Evolutionary conservation across 2,113 vertebrate species (phyloP), one percentile per base, ranked within the genome.

Genomic region (Microcebus ravelobensis): DNA sequence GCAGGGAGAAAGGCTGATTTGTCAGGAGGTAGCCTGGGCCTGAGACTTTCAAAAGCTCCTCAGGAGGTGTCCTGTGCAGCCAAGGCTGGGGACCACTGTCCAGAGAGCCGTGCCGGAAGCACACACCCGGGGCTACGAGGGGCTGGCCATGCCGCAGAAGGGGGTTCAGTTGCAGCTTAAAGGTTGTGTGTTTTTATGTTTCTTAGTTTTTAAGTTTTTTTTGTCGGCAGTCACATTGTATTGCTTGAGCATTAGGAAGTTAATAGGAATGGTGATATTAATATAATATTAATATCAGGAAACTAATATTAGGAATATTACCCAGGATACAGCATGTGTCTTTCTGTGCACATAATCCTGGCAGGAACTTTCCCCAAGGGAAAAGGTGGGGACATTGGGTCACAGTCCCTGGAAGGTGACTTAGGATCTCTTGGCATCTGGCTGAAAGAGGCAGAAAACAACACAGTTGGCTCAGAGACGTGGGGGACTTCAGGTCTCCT

Each of bases 311-410:
- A 55, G 21, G n/a, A 50, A 86, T 15, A 71, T 83, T 80, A 11
- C 31, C 48, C 71, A 81, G 52, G 55, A 80, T 73, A 81, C 88
- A 2, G 13, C 70, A 14, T 8, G 10, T 59, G 42, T 45, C 55
- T 68, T 83, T 73, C 55, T 48, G 80, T 34, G 48, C 77, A 42
- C 91, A n/a, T 68, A 91, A 23, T 77, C 42, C 55, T 71, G 67
- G 76, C 82, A 36, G 76, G 11, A 71, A 70, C 45, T 71, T 84
- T 59, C 39, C 34, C 36, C 45, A 63, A 91, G 31, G 83, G 70
- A 77, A 77, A 82, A 94, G 23, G 36, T 76, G 36, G 31, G 67
- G 59, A 93, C 61, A 34, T 11, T 29, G 36, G 87, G 34, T 48
- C 34, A 39, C 55, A 27, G 29, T 42, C 25, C 65, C 48, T 36